Evolutionary conservation across 2,888 invertebrate species (phyloP), one percentile per base, ranked within the genome.

Genomic region (Cryptophagus acutangulus): DNA sequence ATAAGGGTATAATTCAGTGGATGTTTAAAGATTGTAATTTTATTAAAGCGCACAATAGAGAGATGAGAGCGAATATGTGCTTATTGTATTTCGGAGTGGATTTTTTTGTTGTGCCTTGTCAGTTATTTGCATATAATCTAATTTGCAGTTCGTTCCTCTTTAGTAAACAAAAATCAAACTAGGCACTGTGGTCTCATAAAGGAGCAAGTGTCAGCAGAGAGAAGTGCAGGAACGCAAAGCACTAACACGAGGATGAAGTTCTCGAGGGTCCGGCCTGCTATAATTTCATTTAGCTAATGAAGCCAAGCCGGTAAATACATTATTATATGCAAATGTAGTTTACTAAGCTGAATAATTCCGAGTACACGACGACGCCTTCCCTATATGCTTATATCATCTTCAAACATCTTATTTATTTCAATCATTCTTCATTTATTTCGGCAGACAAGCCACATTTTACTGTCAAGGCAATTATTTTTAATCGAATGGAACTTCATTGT

Each of bases 251-350:
- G 46, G 45, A 47, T 38, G 41, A 45, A 41, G 41, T 41, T 48
- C 53, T 52, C 55, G 35, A 41, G 57, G 52, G 57, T 54, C 58
- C 58, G 43, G 45, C 52, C 46, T 37, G 55, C 56, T 55, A 58
- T 64, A 65, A 64, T 63, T 65, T 63, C 63, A 65, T 65, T 65
- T 62, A 54, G 59, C 55, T 65, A 63, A 63, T 65, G 63, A 66
- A 66, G 59, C 59, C 59, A 52, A 55, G 55, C 58, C 59, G 60
- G 62, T 63, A 63, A 65, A 65, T 62, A 59, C 64, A 59, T 63
- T 64, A 65, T 63, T 63, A 63, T 62, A 65, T 65, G 63, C 62
- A 65, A 65, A 65, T 65, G 61, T 55, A 56, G 57, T 58, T 61
- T 53, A 51, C 58, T 59, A 53, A 58, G 59, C 58, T 55, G 53